phyloP scores from a whole-genome alignment of 2,888 invertebrate genomes.

The Protodeltote pygarga region DNA sequence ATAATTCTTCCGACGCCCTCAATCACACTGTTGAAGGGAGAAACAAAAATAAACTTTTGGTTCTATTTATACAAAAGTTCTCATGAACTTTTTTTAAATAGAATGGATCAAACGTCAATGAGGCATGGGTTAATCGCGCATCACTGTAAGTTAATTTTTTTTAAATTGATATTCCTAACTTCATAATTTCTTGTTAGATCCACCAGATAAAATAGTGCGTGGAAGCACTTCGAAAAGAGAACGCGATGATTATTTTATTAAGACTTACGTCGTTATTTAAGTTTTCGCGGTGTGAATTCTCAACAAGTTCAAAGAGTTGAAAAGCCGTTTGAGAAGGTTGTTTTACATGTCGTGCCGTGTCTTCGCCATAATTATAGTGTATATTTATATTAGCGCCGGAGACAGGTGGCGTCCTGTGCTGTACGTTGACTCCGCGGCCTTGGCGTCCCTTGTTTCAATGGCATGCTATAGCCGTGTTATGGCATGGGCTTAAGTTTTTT shows the following conservation, averaged over 20 bases:
- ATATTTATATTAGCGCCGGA: constrained; percentile 67
- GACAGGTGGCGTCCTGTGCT: constrained; percentile 80
- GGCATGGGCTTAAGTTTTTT: constrained; percentile 68
- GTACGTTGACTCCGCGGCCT: constrained; percentile 82
- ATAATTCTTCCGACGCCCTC: constrained; percentile 13
- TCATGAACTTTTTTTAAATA: constrained; percentile 57
- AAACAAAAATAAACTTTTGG: constrained; percentile 12
- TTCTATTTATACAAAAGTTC: constrained; percentile 40
- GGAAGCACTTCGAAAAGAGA: constrained; percentile 45
- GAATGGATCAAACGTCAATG: constrained; percentile 39
- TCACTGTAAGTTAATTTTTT: constrained; percentile 9
- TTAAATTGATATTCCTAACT: constrained; percentile 4
- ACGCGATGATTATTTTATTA: constrained; percentile 54
- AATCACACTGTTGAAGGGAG: constrained; percentile 10
- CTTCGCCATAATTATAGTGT: constrained; percentile 62
- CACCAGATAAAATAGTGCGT: constrained; percentile 39
- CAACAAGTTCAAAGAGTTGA: constrained; percentile 52
- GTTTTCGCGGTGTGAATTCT: constrained; percentile 50
- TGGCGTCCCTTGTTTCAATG: constrained; percentile 76
- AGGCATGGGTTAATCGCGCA: constrained; percentile 51
- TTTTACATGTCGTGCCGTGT: constrained; percentile 50
- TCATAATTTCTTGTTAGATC: constrained; percentile 27
- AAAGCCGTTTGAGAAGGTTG: constrained; percentile 42
- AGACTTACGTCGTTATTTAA: constrained; percentile 37
- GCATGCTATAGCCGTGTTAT: constrained; percentile 70